Evolutionary conservation across 2,797 vertebrate genomes (phyloP).

Genomic region (Notamacropus eugenii): DNA sequence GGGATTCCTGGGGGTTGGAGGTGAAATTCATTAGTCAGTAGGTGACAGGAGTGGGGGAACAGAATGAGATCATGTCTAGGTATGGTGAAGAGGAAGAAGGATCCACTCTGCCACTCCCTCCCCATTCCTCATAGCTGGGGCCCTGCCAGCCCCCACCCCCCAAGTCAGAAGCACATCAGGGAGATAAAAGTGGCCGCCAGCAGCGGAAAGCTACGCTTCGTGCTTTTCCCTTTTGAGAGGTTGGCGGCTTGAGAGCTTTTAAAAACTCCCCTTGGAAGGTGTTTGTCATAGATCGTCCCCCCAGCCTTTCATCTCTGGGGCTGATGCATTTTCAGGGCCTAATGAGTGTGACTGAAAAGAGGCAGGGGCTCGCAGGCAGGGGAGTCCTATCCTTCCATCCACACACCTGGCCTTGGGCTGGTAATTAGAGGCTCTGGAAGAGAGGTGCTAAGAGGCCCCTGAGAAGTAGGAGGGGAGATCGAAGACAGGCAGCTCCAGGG

Average conservation of each 20-base stretch:
- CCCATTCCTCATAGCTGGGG: background rate
- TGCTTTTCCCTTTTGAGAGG: background rate
- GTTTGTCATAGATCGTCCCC: background rate
- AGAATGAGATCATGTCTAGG: background rate
- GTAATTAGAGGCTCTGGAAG: background rate
- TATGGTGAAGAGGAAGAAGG: background rate
- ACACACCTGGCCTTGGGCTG: background rate
- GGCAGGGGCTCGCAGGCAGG: background rate
- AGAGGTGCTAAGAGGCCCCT: conserved; percentile 4
- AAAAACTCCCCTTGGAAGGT: background rate
- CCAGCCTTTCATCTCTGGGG: background rate
- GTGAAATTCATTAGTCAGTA: background rate
- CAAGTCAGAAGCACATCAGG: background rate
- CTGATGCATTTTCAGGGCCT: background rate
- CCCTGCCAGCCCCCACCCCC: background rate
- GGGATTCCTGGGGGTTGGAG: background rate
- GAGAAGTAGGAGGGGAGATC: background rate
- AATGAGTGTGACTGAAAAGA: background rate
- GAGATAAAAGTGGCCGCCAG: background rate
- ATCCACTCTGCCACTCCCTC: background rate
- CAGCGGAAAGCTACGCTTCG: background rate
- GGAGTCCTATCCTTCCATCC: background rate
- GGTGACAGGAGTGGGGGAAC: background rate
- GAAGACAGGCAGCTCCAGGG: background rate
- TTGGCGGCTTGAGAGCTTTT: background rate